Conservation (phyloP, 2,797 vertebrate genomes). For the Eurystomus glaucurus region DNA sequence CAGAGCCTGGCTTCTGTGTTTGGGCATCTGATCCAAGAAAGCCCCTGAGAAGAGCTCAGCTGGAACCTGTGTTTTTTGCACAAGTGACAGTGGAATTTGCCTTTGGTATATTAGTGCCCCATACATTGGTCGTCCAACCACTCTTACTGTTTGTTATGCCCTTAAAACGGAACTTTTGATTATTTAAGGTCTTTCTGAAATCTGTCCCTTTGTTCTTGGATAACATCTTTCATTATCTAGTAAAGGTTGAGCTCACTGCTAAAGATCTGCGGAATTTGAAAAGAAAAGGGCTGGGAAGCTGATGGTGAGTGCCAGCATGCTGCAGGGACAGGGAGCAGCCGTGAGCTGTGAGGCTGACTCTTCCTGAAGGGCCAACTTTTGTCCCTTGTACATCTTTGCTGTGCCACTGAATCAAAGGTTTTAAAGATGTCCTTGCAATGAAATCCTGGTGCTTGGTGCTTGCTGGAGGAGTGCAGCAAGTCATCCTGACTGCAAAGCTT, state of each 20-base stretch:
- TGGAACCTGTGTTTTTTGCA: neutral
- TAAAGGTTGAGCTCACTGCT: neutral
- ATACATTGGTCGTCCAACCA: too few relatives aligned
- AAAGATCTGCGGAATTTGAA: neutral
- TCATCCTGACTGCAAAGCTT: accelerated
- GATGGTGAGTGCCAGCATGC: accelerated
- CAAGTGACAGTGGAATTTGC: neutral
- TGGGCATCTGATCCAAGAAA: neutral
- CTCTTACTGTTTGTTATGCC: neutral
- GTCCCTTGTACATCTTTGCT: neutral
- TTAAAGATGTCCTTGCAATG: neutral
- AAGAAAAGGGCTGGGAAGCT: neutral
- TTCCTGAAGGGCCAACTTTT: neutral
- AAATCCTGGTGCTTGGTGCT: neutral
- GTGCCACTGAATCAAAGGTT: neutral
- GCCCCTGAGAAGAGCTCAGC: neutral
- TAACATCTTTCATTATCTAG: neutral
- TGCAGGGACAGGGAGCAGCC: neutral
- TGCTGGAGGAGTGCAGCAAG: neutral
- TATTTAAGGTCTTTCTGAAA: conserved; percentile 10
- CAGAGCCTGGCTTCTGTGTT: neutral
- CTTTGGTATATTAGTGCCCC: neutral
- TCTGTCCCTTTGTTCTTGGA: neutral
- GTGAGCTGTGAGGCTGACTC: neutral
- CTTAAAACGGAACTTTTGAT: conserved; percentile 14